Percentiles rank a stretch among this genome's conserved stretches.
These are phyloP conservation scores for Lophura nycthemera DNA, from an alignment of 2,113 vertebrate species.

Conservation along the genomic window DNA sequence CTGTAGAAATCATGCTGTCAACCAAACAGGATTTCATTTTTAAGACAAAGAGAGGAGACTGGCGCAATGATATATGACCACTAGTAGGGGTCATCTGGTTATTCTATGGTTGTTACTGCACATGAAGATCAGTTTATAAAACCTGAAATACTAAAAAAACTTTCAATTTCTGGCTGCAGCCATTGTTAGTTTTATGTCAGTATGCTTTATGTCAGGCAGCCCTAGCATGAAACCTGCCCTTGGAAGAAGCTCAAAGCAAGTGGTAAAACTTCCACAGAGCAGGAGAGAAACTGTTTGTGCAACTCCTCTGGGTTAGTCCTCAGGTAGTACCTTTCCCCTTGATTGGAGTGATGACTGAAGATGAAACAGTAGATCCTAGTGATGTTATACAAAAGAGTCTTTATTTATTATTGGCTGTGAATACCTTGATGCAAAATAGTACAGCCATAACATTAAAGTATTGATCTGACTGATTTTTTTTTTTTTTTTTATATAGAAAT, in stretches of 20 bases:
- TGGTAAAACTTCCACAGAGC: neutral
- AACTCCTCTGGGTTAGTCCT: neutral
- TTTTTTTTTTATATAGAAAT: neutral
- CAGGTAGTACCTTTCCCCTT: neutral
- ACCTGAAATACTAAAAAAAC: neutral
- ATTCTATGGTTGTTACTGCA: neutral
- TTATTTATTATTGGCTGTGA: neutral
- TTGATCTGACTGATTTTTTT: neutral
- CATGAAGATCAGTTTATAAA: neutral
- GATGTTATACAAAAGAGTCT: neutral
- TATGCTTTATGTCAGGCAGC: neutral
- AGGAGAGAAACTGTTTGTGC: neutral
- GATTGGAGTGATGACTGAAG: neutral
- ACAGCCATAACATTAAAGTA: neutral
- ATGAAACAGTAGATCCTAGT: neutral
- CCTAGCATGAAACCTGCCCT: neutral
- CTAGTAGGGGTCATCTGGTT: neutral
- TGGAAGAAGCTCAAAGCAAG: neutral
- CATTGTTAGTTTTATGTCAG: fast-evolving
- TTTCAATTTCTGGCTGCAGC: neutral
- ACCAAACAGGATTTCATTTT: neutral
- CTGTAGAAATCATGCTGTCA: neutral
- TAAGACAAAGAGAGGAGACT: neutral
- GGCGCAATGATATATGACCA: neutral
- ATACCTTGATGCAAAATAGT: neutral